A percentile compares a stretch with the other conserved stretches of the same genome.
Conservation (phyloP, 2,113 vertebrate species). For the Dissostichus mawsoni region DNA sequence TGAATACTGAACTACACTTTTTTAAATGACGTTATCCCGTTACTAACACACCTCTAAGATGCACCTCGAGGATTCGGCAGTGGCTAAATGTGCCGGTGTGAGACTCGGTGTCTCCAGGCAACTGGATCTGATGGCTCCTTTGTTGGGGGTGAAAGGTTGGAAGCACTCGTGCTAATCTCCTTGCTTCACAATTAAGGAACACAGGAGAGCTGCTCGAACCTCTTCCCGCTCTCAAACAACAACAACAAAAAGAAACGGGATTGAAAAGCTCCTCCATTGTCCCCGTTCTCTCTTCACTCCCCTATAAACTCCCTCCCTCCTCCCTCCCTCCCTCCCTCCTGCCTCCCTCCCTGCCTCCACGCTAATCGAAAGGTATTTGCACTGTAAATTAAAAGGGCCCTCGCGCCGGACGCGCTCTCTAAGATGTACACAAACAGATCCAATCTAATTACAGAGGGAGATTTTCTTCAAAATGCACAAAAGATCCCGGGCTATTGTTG, state of each 20-base stretch:
- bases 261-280: constrained; percentile 81
- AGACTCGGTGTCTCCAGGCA: constrained; percentile 87
- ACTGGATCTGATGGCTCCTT: constrained; percentile 93
- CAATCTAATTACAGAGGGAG: constrained; percentile 85
- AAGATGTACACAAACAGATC: constrained; percentile 84
- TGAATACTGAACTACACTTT: no score
- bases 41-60: background rate
- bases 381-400: constrained; percentile 85
- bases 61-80: constrained; percentile 44
- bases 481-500: constrained; percentile 76
- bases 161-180: constrained; percentile 93
- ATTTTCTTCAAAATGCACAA: constrained; percentile 83
- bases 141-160: constrained; percentile 94
- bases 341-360: constrained; percentile 73
- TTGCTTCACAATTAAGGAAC: constrained; percentile 92
- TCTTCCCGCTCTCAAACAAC: constrained; percentile 77
- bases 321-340: constrained; percentile 75
- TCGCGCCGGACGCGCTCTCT: constrained; percentile 62
- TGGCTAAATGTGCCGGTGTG: constrained; percentile 72
- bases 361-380: constrained; percentile 87
- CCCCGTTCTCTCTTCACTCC: constrained; percentile 21
- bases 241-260: constrained; percentile 81
- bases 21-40: no score
- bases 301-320: constrained; percentile 5
- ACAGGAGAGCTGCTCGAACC: constrained; percentile 82